Percentiles rank a stretch among this genome's conserved stretches.
These are phyloP conservation scores for Microtus montanus DNA, from an alignment of 2,113 vertebrate genomes.

Conservation along the genomic window DNA sequence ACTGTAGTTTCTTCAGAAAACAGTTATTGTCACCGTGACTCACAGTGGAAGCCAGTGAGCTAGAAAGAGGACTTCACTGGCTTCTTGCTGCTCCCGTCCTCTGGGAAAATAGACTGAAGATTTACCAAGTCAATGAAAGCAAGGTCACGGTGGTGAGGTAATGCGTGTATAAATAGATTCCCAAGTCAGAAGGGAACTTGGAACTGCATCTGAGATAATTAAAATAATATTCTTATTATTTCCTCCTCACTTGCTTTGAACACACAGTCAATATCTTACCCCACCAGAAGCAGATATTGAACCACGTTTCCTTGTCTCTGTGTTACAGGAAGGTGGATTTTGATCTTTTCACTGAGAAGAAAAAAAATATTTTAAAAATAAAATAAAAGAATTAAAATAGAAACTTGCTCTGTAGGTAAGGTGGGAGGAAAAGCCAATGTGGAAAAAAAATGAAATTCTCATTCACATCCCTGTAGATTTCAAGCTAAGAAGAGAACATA, in stretches of 20 bases:
- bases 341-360: neutral
- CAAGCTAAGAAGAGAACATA: neutral
- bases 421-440: neutral
- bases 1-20: neutral
- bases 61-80: conserved; percentile 18
- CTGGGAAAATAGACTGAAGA: conserved; percentile 66
- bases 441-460: conserved; percentile 2
- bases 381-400: neutral
- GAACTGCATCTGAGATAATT: neutral
- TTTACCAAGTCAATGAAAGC: conserved; percentile 74
- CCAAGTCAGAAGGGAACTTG: neutral
- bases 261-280: neutral
- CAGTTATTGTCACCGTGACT: neutral
- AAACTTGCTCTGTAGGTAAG: neutral
- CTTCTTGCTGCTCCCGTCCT: conserved; percentile 59
- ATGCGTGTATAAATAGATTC: neutral
- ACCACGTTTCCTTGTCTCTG: neutral
- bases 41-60: neutral
- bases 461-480: conserved; percentile 33
- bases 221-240: conserved; percentile 19
- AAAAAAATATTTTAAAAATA: neutral
- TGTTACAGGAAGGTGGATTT: conserved; percentile 36
- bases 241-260: conserved; percentile 41
- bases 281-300: neutral
- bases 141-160: conserved; percentile 48